Conservation (phyloP, 64 coral and sea anemone species). For the Orbicella faveolata region DNA sequence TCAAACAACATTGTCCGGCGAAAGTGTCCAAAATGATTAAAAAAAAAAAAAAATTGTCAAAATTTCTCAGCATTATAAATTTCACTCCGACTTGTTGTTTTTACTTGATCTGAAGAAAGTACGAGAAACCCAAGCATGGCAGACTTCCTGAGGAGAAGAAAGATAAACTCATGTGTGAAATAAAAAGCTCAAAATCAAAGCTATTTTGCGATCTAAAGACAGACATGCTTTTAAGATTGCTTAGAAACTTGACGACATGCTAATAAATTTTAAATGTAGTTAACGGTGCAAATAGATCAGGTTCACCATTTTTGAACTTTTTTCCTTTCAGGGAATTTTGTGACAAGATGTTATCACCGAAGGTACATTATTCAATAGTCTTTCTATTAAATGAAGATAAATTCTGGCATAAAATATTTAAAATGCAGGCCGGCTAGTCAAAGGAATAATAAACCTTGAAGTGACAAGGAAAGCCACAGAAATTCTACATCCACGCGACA, state of each 20-base stretch:
- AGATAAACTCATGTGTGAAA: neutral
- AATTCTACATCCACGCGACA: neutral
- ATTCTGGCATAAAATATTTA: conserved; percentile 15
- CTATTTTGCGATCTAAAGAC: neutral
- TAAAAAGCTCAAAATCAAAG: neutral
- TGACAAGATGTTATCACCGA: neutral
- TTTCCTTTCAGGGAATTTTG: neutral
- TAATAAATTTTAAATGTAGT: neutral
- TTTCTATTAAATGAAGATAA: conserved; percentile 14
- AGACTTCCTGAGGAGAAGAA: neutral
- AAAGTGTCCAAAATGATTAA: neutral
- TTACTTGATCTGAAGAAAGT: neutral
- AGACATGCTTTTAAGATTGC: neutral
- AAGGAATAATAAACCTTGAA: neutral
- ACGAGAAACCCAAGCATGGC: neutral
- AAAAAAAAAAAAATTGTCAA: neutral
- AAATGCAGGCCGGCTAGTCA: neutral
- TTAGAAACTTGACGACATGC: neutral
- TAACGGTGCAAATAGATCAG: neutral
- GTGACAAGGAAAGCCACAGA: neutral
- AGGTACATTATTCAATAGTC: neutral
- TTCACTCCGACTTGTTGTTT: neutral
- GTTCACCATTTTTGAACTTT: neutral
- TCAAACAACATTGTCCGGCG: neutral
- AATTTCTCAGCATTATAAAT: neutral